Conservation (phyloP, 2,797 vertebrate species). For the Coilia nasus region DNA sequence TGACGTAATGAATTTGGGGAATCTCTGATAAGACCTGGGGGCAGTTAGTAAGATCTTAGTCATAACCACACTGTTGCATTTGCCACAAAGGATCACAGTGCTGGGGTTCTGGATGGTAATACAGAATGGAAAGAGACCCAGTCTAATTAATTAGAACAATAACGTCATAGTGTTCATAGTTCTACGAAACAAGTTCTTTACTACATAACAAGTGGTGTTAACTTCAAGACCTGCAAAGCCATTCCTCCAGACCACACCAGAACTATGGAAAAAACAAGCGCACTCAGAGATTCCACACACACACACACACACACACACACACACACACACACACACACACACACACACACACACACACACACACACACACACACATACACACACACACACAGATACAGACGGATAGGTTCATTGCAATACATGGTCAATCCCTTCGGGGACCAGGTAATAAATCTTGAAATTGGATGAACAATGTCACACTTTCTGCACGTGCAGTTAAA, state of each 20-base stretch:
- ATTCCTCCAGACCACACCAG: not conserved
- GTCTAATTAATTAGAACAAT: not conserved
- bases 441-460: not conserved
- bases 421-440: too few species aligned
- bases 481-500: not conserved
- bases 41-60: not conserved
- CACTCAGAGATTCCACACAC: too few species aligned
- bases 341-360: too few species aligned
- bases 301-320: too few species aligned
- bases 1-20: not conserved
- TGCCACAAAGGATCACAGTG: not conserved
- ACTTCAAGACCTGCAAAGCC: not conserved
- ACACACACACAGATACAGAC: too few species aligned
- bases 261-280: too few species aligned
- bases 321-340: too few species aligned
- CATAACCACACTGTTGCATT: not conserved
- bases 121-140: not conserved
- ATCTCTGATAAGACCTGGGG: not conserved
- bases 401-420: too few species aligned
- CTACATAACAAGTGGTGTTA: not conserved
- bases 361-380: too few species aligned
- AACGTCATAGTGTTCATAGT: not conserved
- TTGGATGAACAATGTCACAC: not conserved
- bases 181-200: not conserved
- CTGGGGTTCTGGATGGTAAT: not conserved